Evolutionary conservation across 2,888 invertebrate genomes (phyloP), one percentile per base, ranked within the genome.

Genomic region (Lasioglossum malachurum): DNA sequence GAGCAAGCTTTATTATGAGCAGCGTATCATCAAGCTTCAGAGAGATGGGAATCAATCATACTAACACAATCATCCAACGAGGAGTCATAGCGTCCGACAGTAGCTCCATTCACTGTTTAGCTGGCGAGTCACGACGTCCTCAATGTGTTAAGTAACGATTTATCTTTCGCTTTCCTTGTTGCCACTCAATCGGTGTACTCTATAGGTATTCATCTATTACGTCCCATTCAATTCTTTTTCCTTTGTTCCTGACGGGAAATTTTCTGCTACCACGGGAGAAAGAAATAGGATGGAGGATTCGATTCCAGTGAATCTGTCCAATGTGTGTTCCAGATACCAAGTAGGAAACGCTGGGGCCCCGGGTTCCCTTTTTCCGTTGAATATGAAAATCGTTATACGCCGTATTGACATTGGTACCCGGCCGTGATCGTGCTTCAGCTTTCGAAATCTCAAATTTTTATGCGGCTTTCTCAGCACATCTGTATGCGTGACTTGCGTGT

Each of bases 221-320:
- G 38, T 41, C 8, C 8, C 53, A 5, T 49, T 31, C 74, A 60
- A 76, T 82, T 75, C 79, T 82, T 78, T 83, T 75, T 73, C 76
- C 83, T 73, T 75, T 64, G 71, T 57, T 72, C 35, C 67, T 49
- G 64, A 35, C 78, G 74, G 80, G 80, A 88, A 92, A 91, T 89
- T 89, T 72, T 71, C 78, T 75, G 78, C 82, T 73, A 14, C 82
- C 86, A n/a, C 80, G 53, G 88, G 86, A 83, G 35, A 89, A 91
- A 91, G 92, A 93, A 94, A 93, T 93, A 94, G 93, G 93, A 94
- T 95, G 93, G 92, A 91, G 87, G 93, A 94, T 95, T 94, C 94
- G 93, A 94, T 95, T 94, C 94, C 88, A 87, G 89, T 90, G 93
- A 89, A 91, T 93, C 91, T 90, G 93, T 91, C 90, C 91, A 87